Conservation (phyloP, 2,113 vertebrate species). For the Pseudopipra pipra region DNA sequence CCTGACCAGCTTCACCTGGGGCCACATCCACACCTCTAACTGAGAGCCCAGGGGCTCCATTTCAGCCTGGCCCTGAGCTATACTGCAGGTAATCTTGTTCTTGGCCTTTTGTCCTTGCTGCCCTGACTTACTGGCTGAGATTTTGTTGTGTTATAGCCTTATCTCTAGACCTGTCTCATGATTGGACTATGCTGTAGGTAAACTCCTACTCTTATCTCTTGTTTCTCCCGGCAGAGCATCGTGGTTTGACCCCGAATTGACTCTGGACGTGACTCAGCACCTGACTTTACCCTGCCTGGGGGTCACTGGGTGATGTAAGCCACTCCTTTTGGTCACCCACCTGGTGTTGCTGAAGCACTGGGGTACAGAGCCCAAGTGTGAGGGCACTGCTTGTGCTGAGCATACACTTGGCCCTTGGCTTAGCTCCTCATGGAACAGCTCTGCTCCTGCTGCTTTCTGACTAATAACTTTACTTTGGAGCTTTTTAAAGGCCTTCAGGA, state of each 20-base stretch:
- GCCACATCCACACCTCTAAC: neutral
- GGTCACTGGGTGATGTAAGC: neutral
- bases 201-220: neutral
- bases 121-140: neutral
- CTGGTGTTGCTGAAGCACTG: neutral
- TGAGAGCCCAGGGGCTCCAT: neutral
- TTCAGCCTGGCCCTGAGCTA: neutral
- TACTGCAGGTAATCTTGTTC: accelerated
- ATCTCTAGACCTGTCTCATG: neutral
- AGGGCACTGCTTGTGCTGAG: neutral
- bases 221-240: neutral
- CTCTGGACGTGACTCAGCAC: neutral
- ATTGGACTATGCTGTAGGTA: neutral
- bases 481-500: neutral
- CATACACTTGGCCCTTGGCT: neutral
- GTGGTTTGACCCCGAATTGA: neutral
- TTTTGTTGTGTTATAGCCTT: neutral
- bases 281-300: neutral
- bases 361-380: neutral
- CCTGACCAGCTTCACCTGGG: neutral
- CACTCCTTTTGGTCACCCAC: neutral
- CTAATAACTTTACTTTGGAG: neutral
- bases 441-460: neutral
- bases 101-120: neutral
- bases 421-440: neutral